Evolutionary conservation across 2,888 invertebrate species (phyloP).

Genomic region (Griposia aprilina): DNA sequence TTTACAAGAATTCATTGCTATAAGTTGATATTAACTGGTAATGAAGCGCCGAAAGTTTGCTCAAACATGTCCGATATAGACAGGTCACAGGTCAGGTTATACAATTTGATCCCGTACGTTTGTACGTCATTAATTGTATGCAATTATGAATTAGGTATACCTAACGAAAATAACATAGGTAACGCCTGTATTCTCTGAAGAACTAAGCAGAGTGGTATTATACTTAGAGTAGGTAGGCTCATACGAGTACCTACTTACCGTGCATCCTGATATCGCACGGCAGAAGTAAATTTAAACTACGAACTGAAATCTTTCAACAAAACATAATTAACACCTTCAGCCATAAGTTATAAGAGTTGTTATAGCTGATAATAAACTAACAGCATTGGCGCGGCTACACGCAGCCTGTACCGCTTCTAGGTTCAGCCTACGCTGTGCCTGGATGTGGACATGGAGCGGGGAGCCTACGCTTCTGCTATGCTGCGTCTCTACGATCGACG

Average conservation of each 20-base stretch:
- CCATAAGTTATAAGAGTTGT: background rate
- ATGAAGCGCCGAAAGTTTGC: slow-evolving; percentile 24
- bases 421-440: background rate
- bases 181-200: background rate
- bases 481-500: too few relatives aligned
- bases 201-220: background rate
- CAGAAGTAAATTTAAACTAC: background rate
- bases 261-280: background rate
- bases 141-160: slow-evolving; percentile 5
- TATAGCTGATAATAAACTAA: background rate
- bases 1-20: background rate
- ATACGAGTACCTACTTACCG: background rate
- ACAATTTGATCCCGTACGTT: slow-evolving; percentile 30
- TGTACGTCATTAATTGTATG: slow-evolving; percentile 25
- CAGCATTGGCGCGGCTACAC: background rate
- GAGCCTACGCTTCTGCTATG: background rate
- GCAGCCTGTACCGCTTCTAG: background rate
- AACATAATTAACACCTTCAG: background rate
- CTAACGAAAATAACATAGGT: background rate
- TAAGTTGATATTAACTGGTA: background rate
- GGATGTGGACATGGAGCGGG: background rate
- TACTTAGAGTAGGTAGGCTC: background rate
- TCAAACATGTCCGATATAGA: slow-evolving; percentile 36
- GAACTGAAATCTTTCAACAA: background rate
- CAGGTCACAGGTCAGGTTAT: slow-evolving; percentile 40